These are phyloP conservation scores for Acleris literana DNA, from an alignment of 2,888 invertebrate species.

Conservation along the genomic window DNA sequence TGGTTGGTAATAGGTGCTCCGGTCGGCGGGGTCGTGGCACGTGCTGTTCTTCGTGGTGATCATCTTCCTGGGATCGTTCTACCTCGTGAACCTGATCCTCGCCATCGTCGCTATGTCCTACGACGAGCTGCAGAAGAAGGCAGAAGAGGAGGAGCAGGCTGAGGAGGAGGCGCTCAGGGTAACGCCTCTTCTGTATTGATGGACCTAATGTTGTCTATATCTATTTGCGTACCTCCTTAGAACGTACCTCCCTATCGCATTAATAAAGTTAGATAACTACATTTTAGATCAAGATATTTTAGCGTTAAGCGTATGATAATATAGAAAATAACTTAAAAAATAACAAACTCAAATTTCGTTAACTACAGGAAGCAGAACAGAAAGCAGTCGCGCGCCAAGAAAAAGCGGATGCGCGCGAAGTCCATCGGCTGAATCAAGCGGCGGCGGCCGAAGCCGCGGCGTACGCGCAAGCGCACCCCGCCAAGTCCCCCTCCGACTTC, in stretches of 20 bases:
- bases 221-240: too few relatives aligned
- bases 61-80: slow-evolving; percentile 99
- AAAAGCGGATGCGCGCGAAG: slow-evolving; percentile 84
- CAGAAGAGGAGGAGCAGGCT: slow-evolving; percentile 97
- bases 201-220: too few relatives aligned
- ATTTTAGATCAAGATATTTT: too few relatives aligned
- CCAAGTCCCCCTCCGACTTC: slow-evolving; percentile 95
- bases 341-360: too few relatives aligned
- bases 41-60: slow-evolving; percentile 99
- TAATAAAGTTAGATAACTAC: too few relatives aligned
- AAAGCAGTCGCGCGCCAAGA: slow-evolving; percentile 88
- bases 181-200: too few relatives aligned
- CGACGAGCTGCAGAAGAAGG: slow-evolving; percentile 99
- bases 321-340: too few relatives aligned
- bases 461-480: slow-evolving; percentile 85
- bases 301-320: too few relatives aligned
- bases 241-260: too few relatives aligned
- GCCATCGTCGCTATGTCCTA: slow-evolving; percentile 99
- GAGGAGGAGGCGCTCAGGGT: slow-evolving; percentile 96
- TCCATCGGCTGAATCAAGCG: slow-evolving; percentile 85
- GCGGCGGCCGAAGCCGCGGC: slow-evolving; percentile 86
- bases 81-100: slow-evolving; percentile 99
- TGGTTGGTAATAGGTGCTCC: slow-evolving; percentile 86
- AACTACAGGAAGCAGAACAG: slow-evolving; percentile 91
- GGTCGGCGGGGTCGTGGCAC: slow-evolving; percentile 98